A percentile compares a stretch with the other conserved stretches of the same genome.
Conservation (phyloP, 2,888 invertebrate species). For the Volucella inflata region DNA sequence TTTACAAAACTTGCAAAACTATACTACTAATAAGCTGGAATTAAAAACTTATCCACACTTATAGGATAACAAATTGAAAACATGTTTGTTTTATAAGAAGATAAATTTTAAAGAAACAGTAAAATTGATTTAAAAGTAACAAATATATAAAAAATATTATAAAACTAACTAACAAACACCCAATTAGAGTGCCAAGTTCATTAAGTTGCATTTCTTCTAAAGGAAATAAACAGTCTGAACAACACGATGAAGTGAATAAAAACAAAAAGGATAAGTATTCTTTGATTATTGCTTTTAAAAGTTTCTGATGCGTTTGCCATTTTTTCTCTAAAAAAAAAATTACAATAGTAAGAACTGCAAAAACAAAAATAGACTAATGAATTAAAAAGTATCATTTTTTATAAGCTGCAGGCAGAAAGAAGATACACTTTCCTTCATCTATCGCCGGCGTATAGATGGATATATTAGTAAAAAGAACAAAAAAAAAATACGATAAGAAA, state of each 20-base stretch:
- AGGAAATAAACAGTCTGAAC: constrained; percentile 28
- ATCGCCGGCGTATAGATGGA: constrained; percentile 43
- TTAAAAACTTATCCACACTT: no score
- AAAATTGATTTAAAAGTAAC: constrained; percentile 8
- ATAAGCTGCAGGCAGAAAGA: constrained; percentile 20
- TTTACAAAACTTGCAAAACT: no score
- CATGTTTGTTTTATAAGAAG: not conserved
- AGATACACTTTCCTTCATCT: constrained; percentile 61
- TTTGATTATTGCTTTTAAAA: constrained; percentile 61
- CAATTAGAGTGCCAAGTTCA: constrained; percentile 52
- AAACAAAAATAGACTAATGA: not conserved
- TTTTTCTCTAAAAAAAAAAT: not conserved
- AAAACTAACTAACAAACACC: constrained; percentile 72
- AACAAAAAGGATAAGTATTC: constrained; percentile 15
- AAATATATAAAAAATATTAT: constrained; percentile 69
- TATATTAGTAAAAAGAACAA: not conserved
- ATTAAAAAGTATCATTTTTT: constrained; percentile 19
- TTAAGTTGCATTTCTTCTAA: constrained; percentile 14
- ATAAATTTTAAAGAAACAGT: not conserved
- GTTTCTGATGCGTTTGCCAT: constrained; percentile 1
- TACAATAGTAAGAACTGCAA: constrained; percentile 22
- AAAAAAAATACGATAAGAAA: constrained; percentile 12
- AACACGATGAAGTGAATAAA: not conserved
- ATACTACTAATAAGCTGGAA: no score
- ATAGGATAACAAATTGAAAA: no score